Percentiles rank a stretch among this genome's conserved stretches.
phyloP scores from a whole-genome alignment of 2,888 invertebrate species.

The Pyrocoelia pectoralis region DNA sequence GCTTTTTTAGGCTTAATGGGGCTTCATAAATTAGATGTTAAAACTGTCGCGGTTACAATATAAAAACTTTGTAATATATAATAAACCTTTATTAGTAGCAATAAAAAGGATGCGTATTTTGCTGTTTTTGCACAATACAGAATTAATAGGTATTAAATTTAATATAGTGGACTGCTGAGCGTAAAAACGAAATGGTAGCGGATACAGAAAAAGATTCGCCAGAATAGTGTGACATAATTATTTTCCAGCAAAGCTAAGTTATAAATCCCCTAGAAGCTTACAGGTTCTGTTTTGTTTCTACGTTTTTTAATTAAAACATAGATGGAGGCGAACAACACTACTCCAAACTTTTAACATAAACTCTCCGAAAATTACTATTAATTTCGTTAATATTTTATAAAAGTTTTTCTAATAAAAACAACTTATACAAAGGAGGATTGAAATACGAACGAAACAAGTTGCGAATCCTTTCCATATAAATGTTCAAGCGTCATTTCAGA shows the following conservation, averaged over 20 bases:
- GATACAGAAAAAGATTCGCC: slow-evolving; percentile 27
- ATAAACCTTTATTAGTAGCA: slow-evolving; percentile 32
- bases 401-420: neutral
- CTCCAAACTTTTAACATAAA: slow-evolving; percentile 4
- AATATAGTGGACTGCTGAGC: slow-evolving; percentile 24
- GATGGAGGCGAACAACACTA: neutral
- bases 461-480: neutral
- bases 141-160: slow-evolving; percentile 36
- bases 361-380: neutral
- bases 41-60: slow-evolving; percentile 22
- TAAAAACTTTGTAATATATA: slow-evolving; percentile 29
- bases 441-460: neutral
- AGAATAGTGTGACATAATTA: slow-evolving; percentile 32
- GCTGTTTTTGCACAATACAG: slow-evolving; percentile 33
- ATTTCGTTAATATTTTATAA: slow-evolving; percentile 1
- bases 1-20: slow-evolving; percentile 6
- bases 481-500: neutral
- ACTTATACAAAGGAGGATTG: neutral
- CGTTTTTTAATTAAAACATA: slow-evolving; percentile 27
- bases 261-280: slow-evolving; percentile 19
- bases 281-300: slow-evolving; percentile 11
- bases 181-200: slow-evolving; percentile 24
- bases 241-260: slow-evolving; percentile 27
- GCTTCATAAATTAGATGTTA: slow-evolving; percentile 27
- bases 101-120: slow-evolving; percentile 29